phyloP scores from a whole-genome alignment of 92 coral and sea anemone species.

The Galaxea fascicularis region DNA sequence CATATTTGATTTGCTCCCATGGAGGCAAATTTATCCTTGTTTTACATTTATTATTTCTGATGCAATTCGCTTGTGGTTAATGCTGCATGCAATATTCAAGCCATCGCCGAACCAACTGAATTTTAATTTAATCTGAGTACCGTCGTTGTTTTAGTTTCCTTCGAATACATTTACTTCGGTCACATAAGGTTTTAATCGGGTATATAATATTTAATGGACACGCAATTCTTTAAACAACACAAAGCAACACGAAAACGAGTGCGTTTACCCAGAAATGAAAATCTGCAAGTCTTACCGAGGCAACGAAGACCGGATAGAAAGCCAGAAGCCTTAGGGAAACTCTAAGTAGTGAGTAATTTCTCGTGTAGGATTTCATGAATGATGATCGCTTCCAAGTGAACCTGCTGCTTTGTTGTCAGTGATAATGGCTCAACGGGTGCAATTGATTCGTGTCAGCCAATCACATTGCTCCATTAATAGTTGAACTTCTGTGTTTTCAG shows the following conservation, averaged over 20 bases:
- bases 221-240: conserved; percentile 15
- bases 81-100: conserved; percentile 44
- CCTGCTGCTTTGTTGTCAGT: conserved; percentile 85
- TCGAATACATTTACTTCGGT: conserved; percentile 35
- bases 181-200: conserved; percentile 37
- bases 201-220: conserved; percentile 18
- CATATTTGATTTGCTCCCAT: background rate
- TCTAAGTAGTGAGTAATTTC: conserved; percentile 39
- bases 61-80: conserved; percentile 34
- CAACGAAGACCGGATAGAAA: background rate
- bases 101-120: conserved; percentile 15
- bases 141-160: conserved; percentile 52
- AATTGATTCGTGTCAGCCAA: conserved; percentile 77
- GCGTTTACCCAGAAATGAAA: background rate
- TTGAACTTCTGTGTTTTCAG: conserved; percentile 83
- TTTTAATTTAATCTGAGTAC: conserved; percentile 37
- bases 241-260: background rate
- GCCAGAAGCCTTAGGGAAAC: conserved; percentile 13
- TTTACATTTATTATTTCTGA: background rate
- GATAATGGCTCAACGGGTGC: conserved; percentile 88
- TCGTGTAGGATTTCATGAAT: conserved; percentile 55
- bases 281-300: background rate
- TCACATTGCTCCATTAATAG: conserved; percentile 72
- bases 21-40: background rate
- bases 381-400: conserved; percentile 65